A percentile compares a stretch with the other conserved stretches of the same genome.
phyloP scores from a whole-genome alignment of 2,888 invertebrate genomes.

The Nomada hirtipes region DNA sequence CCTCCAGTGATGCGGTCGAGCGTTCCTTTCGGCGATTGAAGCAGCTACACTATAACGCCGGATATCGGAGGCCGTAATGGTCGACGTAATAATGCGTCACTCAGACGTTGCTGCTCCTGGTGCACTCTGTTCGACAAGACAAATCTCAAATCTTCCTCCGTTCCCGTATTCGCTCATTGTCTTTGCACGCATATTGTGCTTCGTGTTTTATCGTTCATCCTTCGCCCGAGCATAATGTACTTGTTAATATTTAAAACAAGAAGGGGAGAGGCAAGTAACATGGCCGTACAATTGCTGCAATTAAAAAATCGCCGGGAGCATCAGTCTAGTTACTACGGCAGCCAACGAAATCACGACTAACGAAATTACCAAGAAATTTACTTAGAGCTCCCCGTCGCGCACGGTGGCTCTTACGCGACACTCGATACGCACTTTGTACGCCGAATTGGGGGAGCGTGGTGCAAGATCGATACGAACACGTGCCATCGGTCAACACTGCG shows the following conservation, averaged over 20 bases:
- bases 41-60: slow-evolving; percentile 8
- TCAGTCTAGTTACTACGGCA: not conserved
- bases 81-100: slow-evolving; percentile 52
- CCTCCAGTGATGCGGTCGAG: slow-evolving; percentile 40
- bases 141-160: not conserved
- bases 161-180: not conserved
- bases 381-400: slow-evolving; percentile 32
- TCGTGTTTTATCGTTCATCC: not conserved
- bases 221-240: no score
- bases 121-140: not conserved
- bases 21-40: slow-evolving; percentile 47
- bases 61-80: slow-evolving; percentile 43
- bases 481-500: slow-evolving; percentile 66
- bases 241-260: not conserved
- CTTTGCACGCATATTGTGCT: not conserved
- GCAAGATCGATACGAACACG: slow-evolving; percentile 61
- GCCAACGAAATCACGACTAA: slow-evolving; percentile 57
- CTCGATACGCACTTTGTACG: slow-evolving; percentile 64
- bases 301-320: slow-evolving; percentile 15
- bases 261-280: not conserved
- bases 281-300: not conserved
- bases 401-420: slow-evolving; percentile 54
- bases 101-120: slow-evolving; percentile 32
- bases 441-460: slow-evolving; percentile 45
- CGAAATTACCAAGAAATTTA: slow-evolving; percentile 57